Evolutionary conservation across 1,140 invertebrate genomes (phyloP).

Genomic region (Drosophila lacteicornis): DNA sequence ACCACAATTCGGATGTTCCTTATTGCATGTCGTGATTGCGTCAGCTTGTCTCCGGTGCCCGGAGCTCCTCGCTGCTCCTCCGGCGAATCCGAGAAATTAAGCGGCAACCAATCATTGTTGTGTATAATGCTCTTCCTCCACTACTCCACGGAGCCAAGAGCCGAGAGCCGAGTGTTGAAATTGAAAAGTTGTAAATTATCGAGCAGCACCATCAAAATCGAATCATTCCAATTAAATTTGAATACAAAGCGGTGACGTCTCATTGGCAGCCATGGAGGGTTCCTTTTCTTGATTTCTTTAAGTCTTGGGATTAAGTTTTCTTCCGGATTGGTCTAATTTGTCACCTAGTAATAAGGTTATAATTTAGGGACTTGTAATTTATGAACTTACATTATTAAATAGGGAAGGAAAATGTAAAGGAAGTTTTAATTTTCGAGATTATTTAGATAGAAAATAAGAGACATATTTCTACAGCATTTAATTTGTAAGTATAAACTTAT

Average conservation of each 20-base stretch:
- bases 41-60: constrained; percentile 68
- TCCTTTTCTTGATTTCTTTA: constrained; percentile 6
- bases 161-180: constrained; percentile 63
- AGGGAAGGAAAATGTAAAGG: too few species aligned
- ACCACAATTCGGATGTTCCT: constrained; percentile 75
- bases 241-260: constrained; percentile 56
- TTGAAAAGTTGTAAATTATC: constrained; percentile 81
- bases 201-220: constrained; percentile 70
- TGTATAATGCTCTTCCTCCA: constrained; percentile 50
- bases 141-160: neutral
- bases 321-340: neutral
- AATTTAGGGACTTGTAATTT: neutral
- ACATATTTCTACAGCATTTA: too few species aligned
- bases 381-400: neutral
- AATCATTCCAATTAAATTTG: constrained; percentile 84
- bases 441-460: too few species aligned
- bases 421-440: too few species aligned
- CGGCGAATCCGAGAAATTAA: constrained; percentile 62
- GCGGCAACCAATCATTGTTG: constrained; percentile 79
- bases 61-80: constrained; percentile 36
- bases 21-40: constrained; percentile 80
- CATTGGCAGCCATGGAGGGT: constrained; percentile 2
- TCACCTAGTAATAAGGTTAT: neutral
- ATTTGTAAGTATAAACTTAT: too few species aligned
- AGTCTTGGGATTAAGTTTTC: neutral